Evolutionary conservation across 1,140 invertebrate species (phyloP).

Genomic region (Helicoverpa armigera): DNA sequence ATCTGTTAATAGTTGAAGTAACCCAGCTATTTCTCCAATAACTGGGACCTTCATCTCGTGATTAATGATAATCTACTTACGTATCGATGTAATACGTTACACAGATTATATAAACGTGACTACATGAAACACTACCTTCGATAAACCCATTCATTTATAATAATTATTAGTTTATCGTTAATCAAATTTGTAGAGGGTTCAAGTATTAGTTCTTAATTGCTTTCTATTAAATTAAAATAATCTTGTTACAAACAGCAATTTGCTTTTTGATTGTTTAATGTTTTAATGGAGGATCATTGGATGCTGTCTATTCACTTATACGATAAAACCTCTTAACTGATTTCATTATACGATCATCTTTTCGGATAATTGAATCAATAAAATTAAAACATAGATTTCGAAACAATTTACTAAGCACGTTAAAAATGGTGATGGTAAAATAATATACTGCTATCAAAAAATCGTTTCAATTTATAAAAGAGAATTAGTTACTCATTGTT

Average conservation of each 20-base stretch:
- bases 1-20: not conserved
- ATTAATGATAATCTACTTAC: conserved; percentile 23
- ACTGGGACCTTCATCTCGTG: not conserved
- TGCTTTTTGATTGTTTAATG: not conserved
- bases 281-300: too few relatives aligned
- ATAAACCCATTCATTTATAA: not conserved
- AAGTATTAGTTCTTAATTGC: conserved; percentile 14
- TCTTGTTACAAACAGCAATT: conserved; percentile 2
- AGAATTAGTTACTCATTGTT: too few relatives aligned
- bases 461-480: too few relatives aligned
- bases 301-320: too few relatives aligned
- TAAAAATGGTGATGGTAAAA: too few relatives aligned
- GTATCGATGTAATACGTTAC: conserved; percentile 1
- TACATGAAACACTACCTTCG: not conserved
- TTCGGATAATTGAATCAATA: too few relatives aligned
- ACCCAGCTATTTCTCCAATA: not conserved
- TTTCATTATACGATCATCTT: too few relatives aligned
- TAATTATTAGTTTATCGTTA: conserved; percentile 4
- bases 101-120: conserved; percentile 36
- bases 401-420: too few relatives aligned
- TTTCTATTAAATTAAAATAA: conserved; percentile 23
- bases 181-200: not conserved
- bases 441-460: too few relatives aligned
- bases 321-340: too few relatives aligned
- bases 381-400: too few relatives aligned